Evolutionary conservation across 2,113 vertebrate species (phyloP), one percentile per base, ranked within the genome.

Genomic region (Azemiops feae): DNA sequence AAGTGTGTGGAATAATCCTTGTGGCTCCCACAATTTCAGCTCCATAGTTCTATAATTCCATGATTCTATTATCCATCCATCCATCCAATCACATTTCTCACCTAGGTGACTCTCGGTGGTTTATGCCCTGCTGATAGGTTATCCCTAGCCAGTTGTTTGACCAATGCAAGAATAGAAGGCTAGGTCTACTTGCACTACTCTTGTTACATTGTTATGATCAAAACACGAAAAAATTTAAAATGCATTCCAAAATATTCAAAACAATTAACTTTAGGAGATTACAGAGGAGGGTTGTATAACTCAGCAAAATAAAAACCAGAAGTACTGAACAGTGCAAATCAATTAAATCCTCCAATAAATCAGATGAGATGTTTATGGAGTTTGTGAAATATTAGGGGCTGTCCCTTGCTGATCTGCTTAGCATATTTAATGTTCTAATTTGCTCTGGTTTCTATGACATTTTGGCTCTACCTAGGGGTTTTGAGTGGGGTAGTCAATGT

Each of bases 391-490:
- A 45, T 5, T 54, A 16, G 81, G 87, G 58, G 87, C 47, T 69
- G 27, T 74, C 6, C 50, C 23, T 58, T 1, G 0, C 54, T 6
- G 91, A 25, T 10, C 81, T 85, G 92, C 55, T 87, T 53, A 86
- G 55, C 54, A 85, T 2, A 81, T 57, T 86, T 91, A 89, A 69
- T 94, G 92, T 91, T 14, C 1, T 89, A 90, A 94, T 69, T 0
- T 0, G 0, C 87, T 54, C 53, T 74, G 58, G 14, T 69, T 88
- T 95, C 10, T 0, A 0, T 89, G 55, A 95, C 96, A 23, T 93
- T 95, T 92, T 87, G 89, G 95, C 94, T 94, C 97, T 96, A 96
- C 91, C 96, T 96, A 95, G 94, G 86, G 97, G 94, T 25, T 89
- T 89, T 92, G 23, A 64, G 0, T 85, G 57, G 3, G n/a, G 16